Percentiles rank a stretch among this genome's conserved stretches.
These are phyloP conservation scores for Cheilinus undulatus DNA, from an alignment of 2,113 vertebrate genomes.

Conservation along the genomic window DNA sequence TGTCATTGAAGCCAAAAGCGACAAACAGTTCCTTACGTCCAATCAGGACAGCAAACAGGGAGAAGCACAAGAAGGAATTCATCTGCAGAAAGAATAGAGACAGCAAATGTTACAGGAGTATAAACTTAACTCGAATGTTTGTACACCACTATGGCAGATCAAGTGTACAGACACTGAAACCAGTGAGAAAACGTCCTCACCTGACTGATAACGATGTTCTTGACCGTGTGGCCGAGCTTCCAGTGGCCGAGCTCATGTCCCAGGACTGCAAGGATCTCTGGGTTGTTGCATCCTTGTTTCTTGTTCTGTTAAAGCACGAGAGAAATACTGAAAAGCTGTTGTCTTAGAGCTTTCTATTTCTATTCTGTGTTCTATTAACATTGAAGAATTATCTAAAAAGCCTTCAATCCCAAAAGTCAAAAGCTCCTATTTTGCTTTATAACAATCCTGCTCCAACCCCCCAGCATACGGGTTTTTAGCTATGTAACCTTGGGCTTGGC, in stretches of 20 bases:
- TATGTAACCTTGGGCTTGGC: conserved; percentile 81
- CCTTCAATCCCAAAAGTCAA: no score
- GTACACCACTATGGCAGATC: neutral
- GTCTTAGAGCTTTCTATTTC: no score
- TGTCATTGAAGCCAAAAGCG: conserved; percentile 95
- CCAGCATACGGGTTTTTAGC: neutral
- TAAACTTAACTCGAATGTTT: neutral
- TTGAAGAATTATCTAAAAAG: no score
- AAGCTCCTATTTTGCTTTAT: neutral
- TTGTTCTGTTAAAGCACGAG: conserved; percentile 85
- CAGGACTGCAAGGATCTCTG: conserved; percentile 95
- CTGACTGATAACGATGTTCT: conserved; percentile 98
- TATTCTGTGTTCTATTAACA: no score
- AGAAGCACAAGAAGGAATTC: conserved; percentile 99
- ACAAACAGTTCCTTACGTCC: conserved; percentile 94
- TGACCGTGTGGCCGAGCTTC: conserved; percentile 97
- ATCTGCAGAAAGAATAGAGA: conserved; percentile 83
- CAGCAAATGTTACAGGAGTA: neutral
- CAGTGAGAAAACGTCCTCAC: conserved; percentile 77
- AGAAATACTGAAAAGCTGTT: no score
- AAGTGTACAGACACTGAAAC: neutral
- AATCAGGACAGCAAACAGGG: conserved; percentile 95
- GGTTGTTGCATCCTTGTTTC: conserved; percentile 97
- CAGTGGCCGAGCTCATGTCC: conserved; percentile 98
- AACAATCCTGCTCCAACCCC: neutral